Conservation (phyloP, 2,797 vertebrate genomes). For the Melanotaenia maccullochi region DNA sequence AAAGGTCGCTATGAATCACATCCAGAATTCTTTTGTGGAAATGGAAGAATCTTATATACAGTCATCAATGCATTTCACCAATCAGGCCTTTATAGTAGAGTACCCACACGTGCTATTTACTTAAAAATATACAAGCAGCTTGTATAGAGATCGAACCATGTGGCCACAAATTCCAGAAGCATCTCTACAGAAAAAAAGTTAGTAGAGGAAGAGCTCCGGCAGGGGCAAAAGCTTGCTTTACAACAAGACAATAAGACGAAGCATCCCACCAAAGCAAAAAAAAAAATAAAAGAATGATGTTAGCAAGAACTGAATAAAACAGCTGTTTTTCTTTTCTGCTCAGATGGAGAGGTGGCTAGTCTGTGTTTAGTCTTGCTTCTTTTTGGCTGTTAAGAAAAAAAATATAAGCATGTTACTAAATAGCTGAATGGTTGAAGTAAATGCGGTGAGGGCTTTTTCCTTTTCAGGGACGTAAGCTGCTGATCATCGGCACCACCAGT, state of each 20-base stretch:
- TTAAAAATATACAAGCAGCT: neutral
- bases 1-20: neutral
- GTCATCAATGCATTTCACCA: neutral
- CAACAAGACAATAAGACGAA: too few relatives aligned
- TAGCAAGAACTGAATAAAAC: too few relatives aligned
- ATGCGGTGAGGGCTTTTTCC: conserved; percentile 5
- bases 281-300: too few relatives aligned
- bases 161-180: neutral
- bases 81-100: neutral
- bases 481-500: conserved; percentile 96
- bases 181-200: neutral
- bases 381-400: neutral
- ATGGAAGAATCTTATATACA: neutral
- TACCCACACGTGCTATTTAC: neutral
- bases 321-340: too few relatives aligned
- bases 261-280: too few relatives aligned
- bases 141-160: neutral
- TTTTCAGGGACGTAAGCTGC: conserved; percentile 91
- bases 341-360: neutral
- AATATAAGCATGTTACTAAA: neutral
- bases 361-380: neutral
- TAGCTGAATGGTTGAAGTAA: neutral
- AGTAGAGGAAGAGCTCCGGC: too few relatives aligned
- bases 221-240: too few relatives aligned
- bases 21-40: conserved; percentile 2